Base-by-base conservation (phyloP, 2,888 invertebrate genomes). In the Xylota sylvarum region DNA sequence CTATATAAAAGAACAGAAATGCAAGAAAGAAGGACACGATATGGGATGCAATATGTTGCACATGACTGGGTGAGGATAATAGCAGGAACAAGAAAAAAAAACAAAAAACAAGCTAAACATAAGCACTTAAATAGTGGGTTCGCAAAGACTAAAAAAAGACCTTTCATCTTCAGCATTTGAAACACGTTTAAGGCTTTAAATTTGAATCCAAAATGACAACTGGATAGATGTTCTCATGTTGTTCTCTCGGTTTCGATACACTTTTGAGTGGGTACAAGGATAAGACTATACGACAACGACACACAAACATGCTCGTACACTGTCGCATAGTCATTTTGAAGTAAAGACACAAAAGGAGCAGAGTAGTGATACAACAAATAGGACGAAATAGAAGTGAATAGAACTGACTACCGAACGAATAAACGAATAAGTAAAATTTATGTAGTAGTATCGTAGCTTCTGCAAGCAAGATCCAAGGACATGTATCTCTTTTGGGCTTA, bases 21-120 rank as follows among this genome's bases (percentile, higher is more conserved):
- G 32, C 50, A 67, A 56, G 55, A 55, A 48, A 46, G 46, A 19
- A 35, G 17, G 12, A 40, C 48, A 52, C n/a, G 52, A 58, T 65
- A 64, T 43, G 37, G 50, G 52, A 78, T 73, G 73, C 79, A 84
- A 73, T 83, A 72, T 74, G 73, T 79, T 74, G 67, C 43, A 69
- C 78, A 60, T 78, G 55, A 73, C 72, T 72, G 56, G 37, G 46
- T 67, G 62, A 65, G 35, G 35, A 65, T 65, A 65, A 65, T 65
- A n/a, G 62, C 12, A 10, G 6, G 35, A 5, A 23, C 23, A 23
- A 23, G 23, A 72, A 32, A 48, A 46, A 10, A 43, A 55, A 37
- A 43, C 1, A 58, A 9, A n/a, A 43, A 2, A 58, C n/a, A 12
- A 43, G 56, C 67, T 48, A 6, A 48, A 37, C 23, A 50, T 40